A percentile compares a stretch with the other conserved stretches of the same genome.
These are phyloP conservation scores for Ciona savignyi DNA, from an alignment of 23 tunicate genomes.

Conservation along the genomic window DNA sequence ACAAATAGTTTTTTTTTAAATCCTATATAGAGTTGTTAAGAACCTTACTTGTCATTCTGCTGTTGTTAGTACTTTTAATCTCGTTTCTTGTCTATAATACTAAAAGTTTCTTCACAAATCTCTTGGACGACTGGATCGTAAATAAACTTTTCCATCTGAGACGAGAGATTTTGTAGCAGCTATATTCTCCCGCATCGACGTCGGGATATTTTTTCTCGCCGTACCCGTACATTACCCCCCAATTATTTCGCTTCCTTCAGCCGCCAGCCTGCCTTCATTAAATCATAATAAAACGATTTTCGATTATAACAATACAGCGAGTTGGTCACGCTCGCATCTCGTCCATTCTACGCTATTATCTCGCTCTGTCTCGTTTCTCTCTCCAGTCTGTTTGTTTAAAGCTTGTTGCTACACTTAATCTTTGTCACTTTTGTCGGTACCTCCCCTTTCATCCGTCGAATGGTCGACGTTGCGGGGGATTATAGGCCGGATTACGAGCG, in stretches of 20 bases:
- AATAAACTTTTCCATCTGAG: no score
- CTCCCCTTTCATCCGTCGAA: constrained; percentile 17
- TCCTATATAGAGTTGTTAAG: no score
- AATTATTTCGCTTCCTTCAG: constrained; percentile 26
- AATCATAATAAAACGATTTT: constrained; percentile 20
- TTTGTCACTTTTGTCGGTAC: constrained; percentile 7
- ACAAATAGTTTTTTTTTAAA: no score
- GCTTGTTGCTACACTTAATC: constrained; percentile 17
- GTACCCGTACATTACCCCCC: not conserved
- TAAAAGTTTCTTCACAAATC: no score
- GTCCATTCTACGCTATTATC: not conserved
- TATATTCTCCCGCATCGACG: not conserved
- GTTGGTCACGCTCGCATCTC: constrained; percentile 11
- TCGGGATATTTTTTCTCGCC: not conserved
- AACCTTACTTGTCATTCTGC: no score
- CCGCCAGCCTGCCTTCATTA: constrained; percentile 13
- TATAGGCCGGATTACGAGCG: no score
- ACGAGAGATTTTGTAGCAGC: not conserved
- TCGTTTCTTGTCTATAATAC: no score
- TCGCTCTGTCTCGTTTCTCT: not conserved
- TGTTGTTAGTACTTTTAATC: no score
- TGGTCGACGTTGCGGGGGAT: no score
- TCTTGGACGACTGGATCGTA: no score
- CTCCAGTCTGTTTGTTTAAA: constrained; percentile 17
- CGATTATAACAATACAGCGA: constrained; percentile 19